Evolutionary conservation across 2,113 vertebrate genomes (phyloP), one percentile per base, ranked within the genome.

Genomic region (Garra rufa): DNA sequence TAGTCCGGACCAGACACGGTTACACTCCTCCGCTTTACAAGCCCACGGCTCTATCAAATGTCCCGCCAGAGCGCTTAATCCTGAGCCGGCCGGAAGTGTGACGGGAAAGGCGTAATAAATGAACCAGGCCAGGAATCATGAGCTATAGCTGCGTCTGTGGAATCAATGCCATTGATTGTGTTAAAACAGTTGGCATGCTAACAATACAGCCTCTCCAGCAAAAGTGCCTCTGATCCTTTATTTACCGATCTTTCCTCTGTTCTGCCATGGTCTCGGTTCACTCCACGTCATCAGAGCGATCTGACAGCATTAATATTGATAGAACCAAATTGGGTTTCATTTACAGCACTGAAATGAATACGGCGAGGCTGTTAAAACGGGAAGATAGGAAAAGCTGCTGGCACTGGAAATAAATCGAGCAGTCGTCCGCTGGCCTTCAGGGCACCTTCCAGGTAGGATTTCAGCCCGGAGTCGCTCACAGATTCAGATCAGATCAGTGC

Each of bases 291-390:
- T 95, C 93, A 94, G 93, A 96, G 96, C 95, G 92, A 96, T 96
- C 95, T 95, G 92, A 91, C 90, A 85, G 91, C 94, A 96, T 96
- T 95, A 96, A 96, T 97, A 96, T 96, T 96, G 95, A 96, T 96
- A 91, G 92, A 93, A 82, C 94, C 94, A 96, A 96, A 96, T 94
- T 94, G 94, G 94, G 95, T 96, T 96, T 94, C 93, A 96, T 96
- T 94, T 95, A 94, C 90, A 91, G 93, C 91, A 92, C 75, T 92
- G 93, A 95, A 95, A 96, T 96, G 94, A 95, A 95, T 94, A 93
- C 93, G 94, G 90, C 94, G 90, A 93, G 91, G 93, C 91, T 92
- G 80, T 94, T 92, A 92, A 94, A 91, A 88, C 90, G 87, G 89
- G 86, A 38, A 83, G 84, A 87, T 85, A 69, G 85, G 87, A 88